Conservation (phyloP, 2,888 invertebrate genomes). For the Camponotus fellah region DNA sequence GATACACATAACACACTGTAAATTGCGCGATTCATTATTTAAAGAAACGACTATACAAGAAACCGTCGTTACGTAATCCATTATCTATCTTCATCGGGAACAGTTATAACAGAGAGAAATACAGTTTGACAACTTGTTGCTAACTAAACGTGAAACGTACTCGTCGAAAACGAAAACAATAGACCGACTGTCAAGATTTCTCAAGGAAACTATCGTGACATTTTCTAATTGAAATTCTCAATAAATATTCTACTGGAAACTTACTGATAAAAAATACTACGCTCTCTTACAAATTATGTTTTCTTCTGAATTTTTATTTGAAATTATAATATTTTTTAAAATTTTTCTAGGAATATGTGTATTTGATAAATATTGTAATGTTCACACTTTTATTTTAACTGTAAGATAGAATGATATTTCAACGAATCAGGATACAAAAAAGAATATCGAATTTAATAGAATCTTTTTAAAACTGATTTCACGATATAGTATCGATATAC, state of each 20-base stretch:
- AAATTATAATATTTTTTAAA: too few relatives aligned
- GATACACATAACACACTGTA: background rate
- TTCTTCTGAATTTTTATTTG: background rate
- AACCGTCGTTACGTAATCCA: constrained; percentile 30
- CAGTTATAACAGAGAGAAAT: constrained; percentile 33
- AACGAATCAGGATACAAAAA: background rate
- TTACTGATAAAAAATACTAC: background rate
- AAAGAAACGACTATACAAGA: background rate
- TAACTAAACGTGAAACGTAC: constrained; percentile 66
- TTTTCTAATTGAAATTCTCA: constrained; percentile 39
- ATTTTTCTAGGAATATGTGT: background rate
- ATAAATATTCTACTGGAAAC: constrained; percentile 2
- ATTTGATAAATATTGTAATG: background rate
- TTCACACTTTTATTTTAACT: background rate
- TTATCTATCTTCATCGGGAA: constrained; percentile 35
- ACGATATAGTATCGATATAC: background rate
- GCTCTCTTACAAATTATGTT: background rate
- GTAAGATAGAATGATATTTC: background rate
- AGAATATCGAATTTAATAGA: background rate
- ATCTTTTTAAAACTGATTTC: background rate
- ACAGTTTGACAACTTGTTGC: constrained; percentile 69
- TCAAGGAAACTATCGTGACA: constrained; percentile 60
- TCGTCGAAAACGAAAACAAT: constrained; percentile 63
- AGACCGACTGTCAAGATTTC: constrained; percentile 67
- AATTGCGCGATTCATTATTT: constrained; percentile 1